Evolutionary conservation across 2,888 invertebrate species (phyloP), one percentile per base, ranked within the genome.

Genomic region (Portevinia maculata): DNA sequence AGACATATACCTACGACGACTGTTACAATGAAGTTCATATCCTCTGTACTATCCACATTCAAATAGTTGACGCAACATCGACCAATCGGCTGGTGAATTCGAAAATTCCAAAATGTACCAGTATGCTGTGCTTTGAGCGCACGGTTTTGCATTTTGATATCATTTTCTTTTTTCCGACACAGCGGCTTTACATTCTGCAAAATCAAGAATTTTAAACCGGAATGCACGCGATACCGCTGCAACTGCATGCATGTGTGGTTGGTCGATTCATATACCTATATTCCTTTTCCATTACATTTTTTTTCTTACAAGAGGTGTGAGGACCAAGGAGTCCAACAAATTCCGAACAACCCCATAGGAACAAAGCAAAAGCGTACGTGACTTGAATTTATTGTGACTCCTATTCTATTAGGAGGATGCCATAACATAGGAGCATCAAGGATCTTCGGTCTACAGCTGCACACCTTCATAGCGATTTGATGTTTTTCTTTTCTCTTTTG

Each of bases 301-400:
- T 9, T 52, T 30, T 5, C 9, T 32, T 11, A 5, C 21, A 21
- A 2, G 21, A 46, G 24, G 69, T 52, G 34, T n/a, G 52, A n/a
- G 52, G 60, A 64, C 5, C 3, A 24, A 24, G 24, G 24, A 24
- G 24, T 5, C 5, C 5, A 24, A 24, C 71, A 59, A 70, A 81
- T 81, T 65, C 65, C 64, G 70, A 76, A 75, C 76, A 76, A 65
- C 71, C 76, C 70, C 53, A 53, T 34, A 39, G 65, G 65, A 81
- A 81, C 81, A 81, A 81, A 76, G 76, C 81, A 70, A 65, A 37
- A 46, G 44, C 48, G 8, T 81, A 81, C 81, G 81, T 81, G 81
- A 81, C 81, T 65, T 65, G 81, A 81, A 81, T 81, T 75, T 76
- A 81, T 76, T 65, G 81, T 81, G 59, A 65, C 60, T 76, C 48